phyloP scores from a whole-genome alignment of 2,113 vertebrate species.

The Eretmochelys imbricata region DNA sequence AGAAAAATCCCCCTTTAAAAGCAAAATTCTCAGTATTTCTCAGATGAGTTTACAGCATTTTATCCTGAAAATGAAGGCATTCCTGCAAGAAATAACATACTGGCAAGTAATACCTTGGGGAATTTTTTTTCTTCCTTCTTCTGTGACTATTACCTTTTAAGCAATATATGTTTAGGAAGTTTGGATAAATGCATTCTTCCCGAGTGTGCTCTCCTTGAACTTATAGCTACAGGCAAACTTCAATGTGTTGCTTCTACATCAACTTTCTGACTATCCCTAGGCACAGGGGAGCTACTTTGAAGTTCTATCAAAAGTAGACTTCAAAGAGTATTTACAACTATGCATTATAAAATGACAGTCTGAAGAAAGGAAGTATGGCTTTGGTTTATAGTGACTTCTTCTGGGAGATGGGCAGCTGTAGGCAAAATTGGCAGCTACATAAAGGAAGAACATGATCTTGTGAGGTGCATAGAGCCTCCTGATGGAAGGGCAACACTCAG shows the following conservation, averaged over 20 bases:
- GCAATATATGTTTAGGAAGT: neutral
- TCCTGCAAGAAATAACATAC: neutral
- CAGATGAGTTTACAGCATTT: neutral
- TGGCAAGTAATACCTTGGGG: neutral
- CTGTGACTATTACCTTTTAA: neutral
- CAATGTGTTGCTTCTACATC: neutral
- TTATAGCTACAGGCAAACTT: neutral
- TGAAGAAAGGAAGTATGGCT: neutral
- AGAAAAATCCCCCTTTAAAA: neutral
- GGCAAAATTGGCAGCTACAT: neutral
- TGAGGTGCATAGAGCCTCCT: neutral
- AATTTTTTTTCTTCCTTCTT: neutral
- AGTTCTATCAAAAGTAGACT: constrained; percentile 31
- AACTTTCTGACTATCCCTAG: neutral
- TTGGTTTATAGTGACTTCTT: constrained; percentile 1
- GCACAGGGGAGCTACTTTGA: neutral
- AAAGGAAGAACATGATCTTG: neutral
- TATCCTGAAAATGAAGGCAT: neutral
- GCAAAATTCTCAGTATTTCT: neutral
- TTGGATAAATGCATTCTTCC: neutral
- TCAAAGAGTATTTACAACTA: constrained; percentile 37
- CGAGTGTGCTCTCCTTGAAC: neutral
- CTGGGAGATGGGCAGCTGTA: neutral
- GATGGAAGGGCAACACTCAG: neutral
- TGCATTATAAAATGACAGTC: constrained; percentile 5